Evolutionary conservation across 2,797 vertebrate species (phyloP).

Genomic region (Mormyrops attenuatus): DNA sequence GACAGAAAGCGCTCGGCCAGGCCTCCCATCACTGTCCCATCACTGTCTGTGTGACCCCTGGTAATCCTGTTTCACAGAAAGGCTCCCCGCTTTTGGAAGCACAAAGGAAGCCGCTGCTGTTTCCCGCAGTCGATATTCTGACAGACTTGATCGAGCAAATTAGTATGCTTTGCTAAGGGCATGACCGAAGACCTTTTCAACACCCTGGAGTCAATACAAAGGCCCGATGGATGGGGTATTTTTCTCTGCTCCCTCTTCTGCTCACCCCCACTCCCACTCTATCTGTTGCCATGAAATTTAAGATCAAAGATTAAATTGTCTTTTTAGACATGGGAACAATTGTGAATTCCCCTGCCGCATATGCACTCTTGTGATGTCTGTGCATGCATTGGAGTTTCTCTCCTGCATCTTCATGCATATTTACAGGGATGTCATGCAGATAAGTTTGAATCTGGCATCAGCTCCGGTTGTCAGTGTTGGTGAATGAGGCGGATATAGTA

Average conservation of each 20-base stretch:
- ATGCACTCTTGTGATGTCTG: neutral
- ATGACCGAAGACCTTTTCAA: conserved; percentile 96
- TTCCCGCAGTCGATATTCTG: conserved; percentile 93
- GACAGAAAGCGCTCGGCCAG: conserved; percentile 89
- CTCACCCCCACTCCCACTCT: conserved; percentile 65
- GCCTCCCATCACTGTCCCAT: conserved; percentile 94
- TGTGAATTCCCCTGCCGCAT: conserved; percentile 36
- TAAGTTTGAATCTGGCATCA: neutral
- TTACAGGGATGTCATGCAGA: neutral
- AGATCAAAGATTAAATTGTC: conserved; percentile 64
- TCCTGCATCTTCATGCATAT: neutral
- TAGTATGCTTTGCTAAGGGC: conserved; percentile 96
- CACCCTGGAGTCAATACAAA: conserved; percentile 92
- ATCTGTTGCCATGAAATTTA: conserved; percentile 60
- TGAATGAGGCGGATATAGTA: neutral
- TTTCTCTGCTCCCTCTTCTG: conserved; percentile 52
- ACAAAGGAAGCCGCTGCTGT: conserved; percentile 88
- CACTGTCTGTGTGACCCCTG: conserved; percentile 92
- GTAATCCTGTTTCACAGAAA: conserved; percentile 99
- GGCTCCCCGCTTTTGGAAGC: conserved; percentile 85
- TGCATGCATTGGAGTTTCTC: neutral
- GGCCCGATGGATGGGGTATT: conserved; percentile 76
- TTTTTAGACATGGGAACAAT: conserved; percentile 33
- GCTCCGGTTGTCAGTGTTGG: neutral
- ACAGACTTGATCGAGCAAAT: conserved; percentile 99